Conservation (phyloP, 1,140 invertebrate species). For the Heliconius himera region DNA sequence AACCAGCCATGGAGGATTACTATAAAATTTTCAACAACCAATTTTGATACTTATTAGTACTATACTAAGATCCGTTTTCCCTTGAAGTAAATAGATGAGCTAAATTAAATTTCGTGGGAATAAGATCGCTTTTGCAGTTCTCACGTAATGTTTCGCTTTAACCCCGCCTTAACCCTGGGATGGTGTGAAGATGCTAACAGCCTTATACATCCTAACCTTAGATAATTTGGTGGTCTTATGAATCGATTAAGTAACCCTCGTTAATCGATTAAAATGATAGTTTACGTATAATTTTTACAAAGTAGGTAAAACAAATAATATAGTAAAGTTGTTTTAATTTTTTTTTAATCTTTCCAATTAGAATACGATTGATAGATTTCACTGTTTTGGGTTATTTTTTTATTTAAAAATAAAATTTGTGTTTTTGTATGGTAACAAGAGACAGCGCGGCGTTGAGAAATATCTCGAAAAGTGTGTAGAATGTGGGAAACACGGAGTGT, state of each 20-base stretch:
- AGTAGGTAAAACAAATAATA: too few species aligned
- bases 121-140: conserved; percentile 51
- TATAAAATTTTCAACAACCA: not conserved
- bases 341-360: too few species aligned
- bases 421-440: too few species aligned
- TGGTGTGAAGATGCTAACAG: conserved; percentile 54
- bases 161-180: conserved; percentile 56
- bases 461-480: too few species aligned
- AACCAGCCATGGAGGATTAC: conserved; percentile 8
- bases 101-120: conserved; percentile 50
- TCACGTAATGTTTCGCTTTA: conserved; percentile 57
- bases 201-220: conserved; percentile 37
- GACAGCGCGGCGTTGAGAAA: too few species aligned
- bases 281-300: too few species aligned
- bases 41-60: conserved; percentile 21
- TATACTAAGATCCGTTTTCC: not conserved
- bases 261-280: not conserved
- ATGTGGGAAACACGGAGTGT: too few species aligned
- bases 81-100: not conserved
- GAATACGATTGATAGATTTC: too few species aligned
- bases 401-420: too few species aligned
- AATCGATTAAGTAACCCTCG: not conserved
- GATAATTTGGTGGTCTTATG: conserved; percentile 39
- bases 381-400: too few species aligned
- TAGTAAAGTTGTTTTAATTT: too few species aligned